Percentiles rank a stretch among this genome's conserved stretches.
phyloP scores from a whole-genome alignment of 2,797 vertebrate genomes.

The Ceryle rudis region DNA sequence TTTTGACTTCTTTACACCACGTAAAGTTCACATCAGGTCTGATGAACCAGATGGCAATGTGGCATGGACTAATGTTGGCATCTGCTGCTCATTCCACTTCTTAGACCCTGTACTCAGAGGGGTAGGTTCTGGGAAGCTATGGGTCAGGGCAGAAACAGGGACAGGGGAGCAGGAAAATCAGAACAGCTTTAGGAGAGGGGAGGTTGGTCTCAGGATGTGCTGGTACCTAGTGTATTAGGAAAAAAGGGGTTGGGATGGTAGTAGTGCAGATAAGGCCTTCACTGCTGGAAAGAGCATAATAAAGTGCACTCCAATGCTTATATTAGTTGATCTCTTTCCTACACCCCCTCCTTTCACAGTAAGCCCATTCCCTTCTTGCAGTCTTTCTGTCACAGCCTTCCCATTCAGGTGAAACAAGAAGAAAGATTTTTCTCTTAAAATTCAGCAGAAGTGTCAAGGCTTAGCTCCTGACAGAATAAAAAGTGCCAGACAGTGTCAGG shows the following conservation, averaged over 20 bases:
- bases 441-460: slow-evolving; percentile 29
- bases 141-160: background rate
- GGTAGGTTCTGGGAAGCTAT: background rate
- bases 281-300: background rate
- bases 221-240: background rate
- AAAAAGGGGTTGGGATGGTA: background rate
- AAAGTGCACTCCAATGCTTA: background rate
- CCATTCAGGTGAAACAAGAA: slow-evolving; percentile 28
- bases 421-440: slow-evolving; percentile 48
- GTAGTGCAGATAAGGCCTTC: background rate
- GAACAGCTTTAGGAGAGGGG: background rate
- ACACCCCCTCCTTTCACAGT: background rate
- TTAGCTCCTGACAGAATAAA: slow-evolving; percentile 37
- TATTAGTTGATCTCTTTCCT: background rate
- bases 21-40: background rate
- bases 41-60: background rate
- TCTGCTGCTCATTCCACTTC: background rate
- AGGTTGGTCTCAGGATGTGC: background rate
- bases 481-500: slow-evolving; percentile 46
- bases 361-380: background rate
- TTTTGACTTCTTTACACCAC: background rate
- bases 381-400: background rate
- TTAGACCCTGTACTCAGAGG: background rate
- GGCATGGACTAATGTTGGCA: background rate
- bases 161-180: background rate